Evolutionary conservation across 2,113 vertebrate species (phyloP).

Genomic region (Megaceryle maxima): DNA sequence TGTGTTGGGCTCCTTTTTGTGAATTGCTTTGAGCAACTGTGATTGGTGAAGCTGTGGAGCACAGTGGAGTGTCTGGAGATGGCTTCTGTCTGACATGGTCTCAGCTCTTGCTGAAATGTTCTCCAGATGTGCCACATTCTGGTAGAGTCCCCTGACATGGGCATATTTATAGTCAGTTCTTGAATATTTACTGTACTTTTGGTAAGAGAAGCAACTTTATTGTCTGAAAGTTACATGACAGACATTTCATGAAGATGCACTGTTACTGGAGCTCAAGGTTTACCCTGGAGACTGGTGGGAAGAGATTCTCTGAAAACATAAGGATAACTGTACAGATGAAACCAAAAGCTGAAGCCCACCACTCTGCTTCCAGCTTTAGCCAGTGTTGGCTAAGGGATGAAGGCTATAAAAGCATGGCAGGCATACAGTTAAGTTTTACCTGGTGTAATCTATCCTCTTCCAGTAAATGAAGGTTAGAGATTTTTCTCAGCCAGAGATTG

Average conservation of each 20-base stretch:
- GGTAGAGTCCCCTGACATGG: background rate
- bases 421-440: background rate
- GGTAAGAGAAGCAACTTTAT: background rate
- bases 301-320: background rate
- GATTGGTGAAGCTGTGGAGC: background rate
- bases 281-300: background rate
- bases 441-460: background rate
- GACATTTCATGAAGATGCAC: background rate
- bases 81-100: background rate
- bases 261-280: background rate
- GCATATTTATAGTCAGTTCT: background rate
- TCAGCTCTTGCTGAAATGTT: background rate
- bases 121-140: background rate
- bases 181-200: background rate
- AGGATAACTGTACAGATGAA: background rate
- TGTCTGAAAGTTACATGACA: background rate
- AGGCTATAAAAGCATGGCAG: background rate
- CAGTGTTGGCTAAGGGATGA: background rate
- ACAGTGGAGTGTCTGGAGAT: background rate
- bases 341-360: background rate
- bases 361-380: background rate
- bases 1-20: background rate
- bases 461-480: background rate
- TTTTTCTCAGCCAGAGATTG: background rate
- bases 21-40: background rate